Evolutionary conservation across 2,797 vertebrate species (phyloP), one percentile per base, ranked within the genome.

Genomic region (Leontocebus nigricollis): DNA sequence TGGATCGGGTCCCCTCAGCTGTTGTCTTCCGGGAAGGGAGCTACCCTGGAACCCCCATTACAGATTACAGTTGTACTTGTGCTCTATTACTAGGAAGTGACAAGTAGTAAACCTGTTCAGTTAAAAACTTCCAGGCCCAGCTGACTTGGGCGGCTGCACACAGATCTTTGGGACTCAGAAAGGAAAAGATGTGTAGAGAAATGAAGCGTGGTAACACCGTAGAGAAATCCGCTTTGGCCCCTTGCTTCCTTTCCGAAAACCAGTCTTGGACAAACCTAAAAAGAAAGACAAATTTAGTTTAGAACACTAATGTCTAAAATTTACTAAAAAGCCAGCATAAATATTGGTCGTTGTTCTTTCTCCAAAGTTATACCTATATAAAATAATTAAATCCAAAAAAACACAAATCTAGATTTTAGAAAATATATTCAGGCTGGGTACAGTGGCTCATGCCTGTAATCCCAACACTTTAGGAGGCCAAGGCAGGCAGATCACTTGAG

Each of bases 81-180:
- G 36, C 26, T 39, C 93, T 9, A 12, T 75, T 50, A 41, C 33
- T 46, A 93, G 39, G 41, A 95, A 48, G 11, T 44, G 52, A 95
- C 27, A 20, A 81, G 13, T 3, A 11, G 3, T 95, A 96, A 94
- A 99, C 99, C 99, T 99, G 99, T 92, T 99, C 99, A 9, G 99
- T 98, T 48, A 99, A 98, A 96, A 99, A 97, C 96, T 98, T 99
- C 99, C 99, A 99, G 97, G 99, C 97, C 99, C 99, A 99, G 98
- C 98, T 99, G 98, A 99, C 99, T 97, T 99, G 99, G 17, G 99
- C 98, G 0, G 99, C 98, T 0, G 98, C 94, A 98, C 99, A 99
- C 75, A 99, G 98, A 84, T 99, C 99, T 46, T 98, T 98, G 0
- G 99, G 99, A 93, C 95, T 99, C 94, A 99, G 98, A 93, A 99